Evolutionary conservation across 2,797 vertebrate genomes (phyloP).

Genomic region (Protonibea diacanthus): DNA sequence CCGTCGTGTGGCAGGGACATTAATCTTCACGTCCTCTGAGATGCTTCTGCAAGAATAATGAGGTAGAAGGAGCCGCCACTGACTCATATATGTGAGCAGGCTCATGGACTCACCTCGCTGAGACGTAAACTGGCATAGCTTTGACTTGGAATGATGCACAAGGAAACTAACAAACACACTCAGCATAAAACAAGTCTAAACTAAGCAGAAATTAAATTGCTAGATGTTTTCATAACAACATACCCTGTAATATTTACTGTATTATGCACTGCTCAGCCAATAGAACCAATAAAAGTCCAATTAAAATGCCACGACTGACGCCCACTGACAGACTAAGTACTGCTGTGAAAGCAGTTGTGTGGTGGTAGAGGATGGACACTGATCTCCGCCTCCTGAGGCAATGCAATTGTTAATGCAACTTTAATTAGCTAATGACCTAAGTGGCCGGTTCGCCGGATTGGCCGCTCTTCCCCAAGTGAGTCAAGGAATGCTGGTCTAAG

Average conservation of each 20-base stretch:
- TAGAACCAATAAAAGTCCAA: constrained; percentile 32
- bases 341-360: constrained; percentile 44
- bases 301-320: constrained; percentile 51
- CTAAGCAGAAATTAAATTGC: neutral
- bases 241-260: constrained; percentile 7
- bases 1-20: constrained; percentile 47
- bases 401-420: constrained; percentile 52
- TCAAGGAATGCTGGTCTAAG: constrained; percentile 50
- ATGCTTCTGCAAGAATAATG: constrained; percentile 44
- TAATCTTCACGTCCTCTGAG: constrained; percentile 50
- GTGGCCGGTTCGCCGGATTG: constrained; percentile 34
- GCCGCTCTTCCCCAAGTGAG: constrained; percentile 5
- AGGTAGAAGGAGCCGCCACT: neutral
- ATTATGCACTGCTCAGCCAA: constrained; percentile 24
- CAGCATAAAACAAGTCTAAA: constrained; percentile 11
- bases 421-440: constrained; percentile 74
- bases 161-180: neutral
- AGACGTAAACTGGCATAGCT: neutral
- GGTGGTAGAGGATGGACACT: constrained; percentile 16
- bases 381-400: constrained; percentile 29
- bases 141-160: neutral
- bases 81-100: constrained; percentile 6
- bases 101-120: neutral
- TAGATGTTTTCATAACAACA: neutral
- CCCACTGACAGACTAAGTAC: constrained; percentile 16